phyloP scores from a whole-genome alignment of 1,140 invertebrate species.

The Ceratoteleas bidentatus region DNA sequence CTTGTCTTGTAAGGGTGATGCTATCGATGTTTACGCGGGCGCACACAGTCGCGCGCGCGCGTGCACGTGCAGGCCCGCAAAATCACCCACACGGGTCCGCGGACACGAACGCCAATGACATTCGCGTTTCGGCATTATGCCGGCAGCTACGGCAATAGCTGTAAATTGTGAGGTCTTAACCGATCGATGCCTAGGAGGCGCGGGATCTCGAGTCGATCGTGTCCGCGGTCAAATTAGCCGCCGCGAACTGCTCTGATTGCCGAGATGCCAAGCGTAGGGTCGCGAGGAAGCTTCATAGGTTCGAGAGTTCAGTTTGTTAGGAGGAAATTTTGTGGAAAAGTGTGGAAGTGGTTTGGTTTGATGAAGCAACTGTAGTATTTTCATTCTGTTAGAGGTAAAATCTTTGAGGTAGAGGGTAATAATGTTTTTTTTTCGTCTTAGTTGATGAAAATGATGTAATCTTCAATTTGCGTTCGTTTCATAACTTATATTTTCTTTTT shows the following conservation, averaged over 20 bases:
- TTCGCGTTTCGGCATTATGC: constrained; percentile 59
- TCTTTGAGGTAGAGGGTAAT: too few species aligned
- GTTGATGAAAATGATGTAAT: too few species aligned
- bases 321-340: neutral
- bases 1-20: constrained; percentile 63
- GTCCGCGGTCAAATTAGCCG: constrained; percentile 29
- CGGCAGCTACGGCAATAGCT: constrained; percentile 60
- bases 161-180: constrained; percentile 70
- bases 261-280: neutral
- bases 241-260: constrained; percentile 28
- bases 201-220: constrained; percentile 49
- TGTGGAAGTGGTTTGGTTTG: too few species aligned
- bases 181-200: constrained; percentile 46
- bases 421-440: too few species aligned
- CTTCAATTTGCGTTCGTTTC: too few species aligned
- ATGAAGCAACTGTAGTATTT: too few species aligned
- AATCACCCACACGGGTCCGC: constrained; percentile 37
- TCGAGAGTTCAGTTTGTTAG: too few species aligned
- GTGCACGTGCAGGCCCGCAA: constrained; percentile 19
- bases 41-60: constrained; percentile 15
- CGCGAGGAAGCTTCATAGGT: neutral
- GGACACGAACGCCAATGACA: constrained; percentile 56
- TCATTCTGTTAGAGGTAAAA: too few species aligned
- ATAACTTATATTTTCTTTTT: too few species aligned
- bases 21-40: constrained; percentile 61